phyloP scores from a whole-genome alignment of 2,797 vertebrate species.

The Pangasius macronema region DNA sequence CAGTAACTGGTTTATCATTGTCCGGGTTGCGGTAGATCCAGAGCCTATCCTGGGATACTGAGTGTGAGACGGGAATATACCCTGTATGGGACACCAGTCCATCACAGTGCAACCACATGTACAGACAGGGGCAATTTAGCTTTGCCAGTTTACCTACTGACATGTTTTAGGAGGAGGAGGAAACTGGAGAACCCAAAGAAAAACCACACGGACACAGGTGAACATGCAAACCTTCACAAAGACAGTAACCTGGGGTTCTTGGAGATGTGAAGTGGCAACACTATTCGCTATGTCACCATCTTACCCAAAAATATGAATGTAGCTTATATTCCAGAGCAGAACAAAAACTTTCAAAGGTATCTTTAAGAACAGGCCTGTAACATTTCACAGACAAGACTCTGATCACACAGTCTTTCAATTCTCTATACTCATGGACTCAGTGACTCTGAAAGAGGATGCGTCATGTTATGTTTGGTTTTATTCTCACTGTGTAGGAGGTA shows the following conservation, averaged over 20 bases:
- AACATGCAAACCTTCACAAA: background rate
- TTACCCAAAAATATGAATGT: background rate
- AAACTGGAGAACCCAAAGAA: background rate
- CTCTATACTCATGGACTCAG: background rate
- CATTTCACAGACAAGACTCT: background rate
- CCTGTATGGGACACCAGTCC: background rate
- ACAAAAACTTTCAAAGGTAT: background rate
- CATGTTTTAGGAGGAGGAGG: background rate
- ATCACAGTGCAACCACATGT: background rate
- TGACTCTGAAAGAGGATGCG: background rate
- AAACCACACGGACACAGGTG: background rate
- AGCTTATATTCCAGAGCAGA: background rate
- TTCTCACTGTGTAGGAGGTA: background rate
- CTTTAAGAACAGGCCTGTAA: background rate
- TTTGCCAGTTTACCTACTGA: background rate
- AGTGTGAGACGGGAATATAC: background rate
- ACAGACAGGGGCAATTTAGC: background rate
- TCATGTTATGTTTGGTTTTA: background rate
- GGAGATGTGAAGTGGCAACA: background rate
- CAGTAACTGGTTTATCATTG: background rate
- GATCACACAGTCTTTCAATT: background rate
- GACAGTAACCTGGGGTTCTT: background rate
- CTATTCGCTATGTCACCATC: background rate
- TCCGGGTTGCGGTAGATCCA: background rate
- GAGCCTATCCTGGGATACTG: background rate